phyloP scores from a whole-genome alignment of 2,797 vertebrate species.

The Sebastes minor region DNA sequence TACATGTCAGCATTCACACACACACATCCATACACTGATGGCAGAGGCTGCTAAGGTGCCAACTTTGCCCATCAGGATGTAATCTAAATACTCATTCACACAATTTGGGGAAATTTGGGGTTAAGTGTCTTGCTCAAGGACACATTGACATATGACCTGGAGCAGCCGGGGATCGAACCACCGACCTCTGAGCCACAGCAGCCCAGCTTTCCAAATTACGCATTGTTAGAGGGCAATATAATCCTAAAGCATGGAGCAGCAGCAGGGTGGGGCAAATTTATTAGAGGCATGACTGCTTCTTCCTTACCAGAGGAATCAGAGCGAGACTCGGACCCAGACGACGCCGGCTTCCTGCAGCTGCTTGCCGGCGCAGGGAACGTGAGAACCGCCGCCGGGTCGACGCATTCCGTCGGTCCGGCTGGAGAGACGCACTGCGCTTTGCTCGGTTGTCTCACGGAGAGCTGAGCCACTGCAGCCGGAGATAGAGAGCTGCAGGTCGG shows the following conservation, averaged over 20 bases:
- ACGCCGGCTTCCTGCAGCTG: constrained; percentile 86
- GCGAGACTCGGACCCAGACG: constrained; percentile 94
- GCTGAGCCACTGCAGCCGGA: constrained; percentile 37
- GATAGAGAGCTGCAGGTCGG: constrained; percentile 52
- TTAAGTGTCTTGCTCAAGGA: no score
- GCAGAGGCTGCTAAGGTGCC: no score
- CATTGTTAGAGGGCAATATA: constrained; percentile 66
- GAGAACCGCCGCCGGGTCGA: constrained; percentile 90
- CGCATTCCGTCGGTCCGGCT: constrained; percentile 79
- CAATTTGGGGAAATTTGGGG: no score
- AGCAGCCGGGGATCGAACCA: no score
- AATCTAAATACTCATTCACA: no score
- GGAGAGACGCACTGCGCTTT: constrained; percentile 72
- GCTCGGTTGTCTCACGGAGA: constrained; percentile 44
- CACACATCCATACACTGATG: no score
- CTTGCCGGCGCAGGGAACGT: constrained; percentile 80
- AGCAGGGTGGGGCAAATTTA: constrained; percentile 57
- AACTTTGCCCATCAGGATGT: no score
- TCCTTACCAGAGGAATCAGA: constrained; percentile 97
- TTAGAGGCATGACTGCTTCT: constrained; percentile 37
- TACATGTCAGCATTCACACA: no score
- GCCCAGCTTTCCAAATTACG: constrained; percentile 54
- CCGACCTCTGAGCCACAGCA: constrained; percentile 1
- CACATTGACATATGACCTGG: no score
- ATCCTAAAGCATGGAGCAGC: constrained; percentile 24